phyloP scores from a whole-genome alignment of 2,888 invertebrate genomes.

The Cataglyphis rosenhaueri region DNA sequence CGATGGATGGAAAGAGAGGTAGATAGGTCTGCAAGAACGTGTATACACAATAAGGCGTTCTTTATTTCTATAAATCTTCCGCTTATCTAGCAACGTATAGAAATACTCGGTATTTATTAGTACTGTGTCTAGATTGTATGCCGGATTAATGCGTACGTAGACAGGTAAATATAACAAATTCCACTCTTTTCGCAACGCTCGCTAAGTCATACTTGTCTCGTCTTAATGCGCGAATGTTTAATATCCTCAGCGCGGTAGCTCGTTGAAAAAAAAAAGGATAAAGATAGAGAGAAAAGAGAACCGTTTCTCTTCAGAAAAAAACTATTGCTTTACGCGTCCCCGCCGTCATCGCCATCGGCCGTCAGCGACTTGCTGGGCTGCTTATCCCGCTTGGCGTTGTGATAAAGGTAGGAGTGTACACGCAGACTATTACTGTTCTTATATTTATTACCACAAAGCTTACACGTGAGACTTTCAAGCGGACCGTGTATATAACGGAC shows the following conservation, averaged over 20 bases:
- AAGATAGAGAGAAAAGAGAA: not conserved
- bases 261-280: not conserved
- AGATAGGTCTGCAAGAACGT: slow-evolving; percentile 25
- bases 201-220: not conserved
- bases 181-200: slow-evolving; percentile 18
- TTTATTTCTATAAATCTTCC: slow-evolving; percentile 50
- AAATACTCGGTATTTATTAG: slow-evolving; percentile 43
- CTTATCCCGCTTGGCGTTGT: slow-evolving; percentile 83
- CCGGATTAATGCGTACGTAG: slow-evolving; percentile 25
- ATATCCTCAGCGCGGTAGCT: not conserved
- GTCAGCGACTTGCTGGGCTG: slow-evolving; percentile 71
- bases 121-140: slow-evolving; percentile 21
- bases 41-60: slow-evolving; percentile 44
- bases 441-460: slow-evolving; percentile 89
- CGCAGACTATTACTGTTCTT: slow-evolving; percentile 84
- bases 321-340: slow-evolving; percentile 1
- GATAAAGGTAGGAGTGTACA: slow-evolving; percentile 84
- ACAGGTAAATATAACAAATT: slow-evolving; percentile 52
- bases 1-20: not conserved
- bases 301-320: not conserved
- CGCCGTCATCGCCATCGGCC: slow-evolving; percentile 54
- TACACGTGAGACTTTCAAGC: slow-evolving; percentile 89
- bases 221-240: not conserved
- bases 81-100: slow-evolving; percentile 36
- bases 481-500: slow-evolving; percentile 91